Conservation (phyloP, 2,797 vertebrate species). For the Squalus acanthias region DNA sequence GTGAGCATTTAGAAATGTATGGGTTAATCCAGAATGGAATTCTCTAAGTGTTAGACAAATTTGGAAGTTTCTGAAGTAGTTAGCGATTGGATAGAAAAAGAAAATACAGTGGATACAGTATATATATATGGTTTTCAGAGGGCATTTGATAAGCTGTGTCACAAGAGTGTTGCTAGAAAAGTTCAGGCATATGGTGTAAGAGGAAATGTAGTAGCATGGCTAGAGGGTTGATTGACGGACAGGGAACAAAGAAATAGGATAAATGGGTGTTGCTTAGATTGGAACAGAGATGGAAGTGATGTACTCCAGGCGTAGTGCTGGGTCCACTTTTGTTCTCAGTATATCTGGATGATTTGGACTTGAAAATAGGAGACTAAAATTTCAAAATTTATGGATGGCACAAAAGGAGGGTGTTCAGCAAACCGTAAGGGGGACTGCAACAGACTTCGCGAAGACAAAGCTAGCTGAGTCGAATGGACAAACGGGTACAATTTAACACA, state of each 20-base stretch:
- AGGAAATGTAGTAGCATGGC: no score
- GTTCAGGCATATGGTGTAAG: background rate
- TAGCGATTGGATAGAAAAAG: background rate
- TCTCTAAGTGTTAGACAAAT: background rate
- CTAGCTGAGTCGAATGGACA: background rate
- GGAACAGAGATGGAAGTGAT: background rate
- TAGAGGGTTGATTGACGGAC: no score
- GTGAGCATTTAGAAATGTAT: background rate
- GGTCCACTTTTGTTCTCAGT: background rate
- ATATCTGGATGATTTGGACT: no score
- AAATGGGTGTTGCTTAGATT: background rate
- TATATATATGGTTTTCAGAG: background rate
- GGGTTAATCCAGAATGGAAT: background rate
- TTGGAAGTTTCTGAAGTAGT: background rate
- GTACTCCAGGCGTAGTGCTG: background rate
- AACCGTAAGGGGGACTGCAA: background rate
- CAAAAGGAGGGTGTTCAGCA: background rate
- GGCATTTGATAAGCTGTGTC: background rate
- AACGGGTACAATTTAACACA: background rate
- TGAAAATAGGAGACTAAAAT: background rate
- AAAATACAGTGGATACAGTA: background rate
- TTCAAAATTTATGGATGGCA: background rate
- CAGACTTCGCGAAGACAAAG: background rate
- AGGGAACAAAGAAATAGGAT: background rate
- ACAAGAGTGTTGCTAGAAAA: background rate